These are phyloP conservation scores for Siniperca knerii DNA, from an alignment of 2,113 vertebrate species.

Conservation along the genomic window DNA sequence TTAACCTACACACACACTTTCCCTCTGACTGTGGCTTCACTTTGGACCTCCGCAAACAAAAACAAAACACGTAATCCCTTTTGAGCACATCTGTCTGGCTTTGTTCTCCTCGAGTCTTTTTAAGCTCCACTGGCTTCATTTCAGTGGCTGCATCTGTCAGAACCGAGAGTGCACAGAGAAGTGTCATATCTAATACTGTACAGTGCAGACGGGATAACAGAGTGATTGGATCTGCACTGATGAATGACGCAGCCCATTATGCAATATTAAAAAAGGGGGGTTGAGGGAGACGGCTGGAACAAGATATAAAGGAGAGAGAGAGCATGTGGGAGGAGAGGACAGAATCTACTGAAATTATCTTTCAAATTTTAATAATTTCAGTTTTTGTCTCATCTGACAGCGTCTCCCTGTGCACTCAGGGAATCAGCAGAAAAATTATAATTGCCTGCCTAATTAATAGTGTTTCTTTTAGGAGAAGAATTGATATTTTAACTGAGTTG, in stretches of 20 bases:
- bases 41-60: slow-evolving; percentile 28
- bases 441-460: slow-evolving; percentile 39
- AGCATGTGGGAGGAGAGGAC: slow-evolving; percentile 30
- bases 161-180: slow-evolving; percentile 30
- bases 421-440: slow-evolving; percentile 15
- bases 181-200: slow-evolving; percentile 24
- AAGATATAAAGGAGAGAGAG: slow-evolving; percentile 12
- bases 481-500: slow-evolving; percentile 16
- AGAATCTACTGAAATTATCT: slow-evolving; percentile 30
- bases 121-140: slow-evolving; percentile 43
- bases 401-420: neutral
- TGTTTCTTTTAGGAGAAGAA: slow-evolving; percentile 10
- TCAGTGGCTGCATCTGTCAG: slow-evolving; percentile 42
- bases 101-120: slow-evolving; percentile 42
- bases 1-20: neutral
- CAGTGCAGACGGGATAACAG: slow-evolving; percentile 34
- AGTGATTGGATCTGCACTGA: slow-evolving; percentile 67
- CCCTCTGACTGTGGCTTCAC: slow-evolving; percentile 3
- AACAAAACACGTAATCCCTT: slow-evolving; percentile 51
- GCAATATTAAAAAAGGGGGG: slow-evolving; percentile 35
- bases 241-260: slow-evolving; percentile 56
- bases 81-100: slow-evolving; percentile 53
- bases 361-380: slow-evolving; percentile 24
- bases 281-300: slow-evolving; percentile 18
- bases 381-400: slow-evolving; percentile 37